Base-by-base conservation (phyloP, 2,797 vertebrate genomes). In the Triplophysa bombifrons region DNA sequence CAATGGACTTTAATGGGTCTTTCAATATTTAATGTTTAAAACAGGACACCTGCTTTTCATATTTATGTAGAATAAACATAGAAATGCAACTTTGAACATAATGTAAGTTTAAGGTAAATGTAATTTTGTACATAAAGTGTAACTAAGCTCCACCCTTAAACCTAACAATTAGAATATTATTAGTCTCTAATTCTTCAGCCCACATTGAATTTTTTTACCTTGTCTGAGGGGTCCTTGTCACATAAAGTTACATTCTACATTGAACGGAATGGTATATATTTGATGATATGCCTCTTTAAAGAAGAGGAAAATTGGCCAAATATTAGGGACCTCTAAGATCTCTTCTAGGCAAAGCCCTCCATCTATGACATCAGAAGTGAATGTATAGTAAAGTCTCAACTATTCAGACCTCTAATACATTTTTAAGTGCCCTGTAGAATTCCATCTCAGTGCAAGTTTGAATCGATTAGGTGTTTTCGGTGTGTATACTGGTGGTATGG, bases 381-480 rank as follows among this genome's bases (percentile, higher is more conserved):
- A 12, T 60, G 13, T 38, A 77, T 30, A 50, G 53, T 22, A 16
- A 56, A 19, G 19, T 71, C 19, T 68, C 19, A 65, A 22, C 48
- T 74, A 41, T 65, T 75, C 76, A 51, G 73, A 25, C 27, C 56
- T 58, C 50, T 84, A 56, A 69, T 65, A 53, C 30, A 76, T 64
- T 63, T 61, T 50, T 38, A 66, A 70, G 69, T 74, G 58, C 41
- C 46, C n/a, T 48, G 53, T 44, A 82, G 64, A 80, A 64, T 76
- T 74, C 46, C 51, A 22, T 72, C 27, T 67, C 68, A 19, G 50
- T 70, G 46, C 69, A 34, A 79, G 61, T 76, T 68, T 16, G 22
- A 80, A 76, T 76, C 38, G 58, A 82, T 69, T 51, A 73, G 80
- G 16, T 81, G 12, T 84, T 87, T 56, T 82, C 74, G 66, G 56